Evolutionary conservation across 2,797 vertebrate species (phyloP).

Genomic region (Vireo griseus): DNA sequence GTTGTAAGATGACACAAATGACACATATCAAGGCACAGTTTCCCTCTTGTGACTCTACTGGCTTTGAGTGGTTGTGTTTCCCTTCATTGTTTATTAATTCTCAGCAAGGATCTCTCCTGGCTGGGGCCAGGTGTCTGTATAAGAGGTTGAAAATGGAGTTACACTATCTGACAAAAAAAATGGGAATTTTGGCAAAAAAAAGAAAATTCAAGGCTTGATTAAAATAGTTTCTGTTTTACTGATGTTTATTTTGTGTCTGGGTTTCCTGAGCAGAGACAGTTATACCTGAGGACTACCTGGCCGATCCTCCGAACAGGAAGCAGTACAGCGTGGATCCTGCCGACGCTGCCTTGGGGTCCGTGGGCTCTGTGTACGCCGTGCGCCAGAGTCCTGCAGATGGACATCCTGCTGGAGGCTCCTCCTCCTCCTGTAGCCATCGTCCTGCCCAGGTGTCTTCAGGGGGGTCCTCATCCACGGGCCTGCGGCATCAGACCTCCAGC

Average conservation of each 20-base stretch:
- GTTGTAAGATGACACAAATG: fast-evolving
- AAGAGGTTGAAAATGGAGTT: not conserved
- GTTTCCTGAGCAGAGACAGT: slow-evolving; percentile 76
- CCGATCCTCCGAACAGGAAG: slow-evolving; percentile 77
- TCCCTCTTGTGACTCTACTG: not conserved
- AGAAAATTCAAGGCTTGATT: not conserved
- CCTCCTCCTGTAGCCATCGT: slow-evolving; percentile 55
- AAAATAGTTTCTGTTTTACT: not conserved
- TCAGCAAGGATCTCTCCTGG: not conserved
- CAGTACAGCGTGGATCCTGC: slow-evolving; percentile 79
- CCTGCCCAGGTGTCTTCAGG: slow-evolving; percentile 39
- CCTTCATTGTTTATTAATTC: not conserved
- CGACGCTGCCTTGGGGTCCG: slow-evolving; percentile 78
- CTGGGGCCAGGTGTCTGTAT: not conserved
- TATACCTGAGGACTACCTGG: slow-evolving; percentile 82
- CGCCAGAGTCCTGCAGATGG: slow-evolving; percentile 71
- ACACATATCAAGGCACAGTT: not conserved
- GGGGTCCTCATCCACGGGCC: slow-evolving; percentile 66
- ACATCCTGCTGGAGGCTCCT: slow-evolving; percentile 47
- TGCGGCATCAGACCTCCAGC: slow-evolving; percentile 82
- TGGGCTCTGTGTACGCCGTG: slow-evolving; percentile 71
- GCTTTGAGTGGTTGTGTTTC: not conserved
- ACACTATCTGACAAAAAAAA: not conserved
- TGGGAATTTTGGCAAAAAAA: not conserved
- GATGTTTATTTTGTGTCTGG: not conserved